Evolutionary conservation across 2,888 invertebrate species (phyloP).

Genomic region (Dryobotodes eremita): DNA sequence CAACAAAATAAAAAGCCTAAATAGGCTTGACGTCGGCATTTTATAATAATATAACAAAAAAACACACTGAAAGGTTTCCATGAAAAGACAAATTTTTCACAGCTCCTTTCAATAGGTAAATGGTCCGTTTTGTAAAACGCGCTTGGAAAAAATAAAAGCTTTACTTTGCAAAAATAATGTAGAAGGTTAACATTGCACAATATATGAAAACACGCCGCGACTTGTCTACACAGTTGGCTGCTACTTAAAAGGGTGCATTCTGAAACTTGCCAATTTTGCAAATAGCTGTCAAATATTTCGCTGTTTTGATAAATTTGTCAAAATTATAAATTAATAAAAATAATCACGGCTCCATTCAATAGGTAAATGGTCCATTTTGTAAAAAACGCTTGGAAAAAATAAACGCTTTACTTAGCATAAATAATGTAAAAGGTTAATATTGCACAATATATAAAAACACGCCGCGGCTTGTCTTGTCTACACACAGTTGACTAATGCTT

Average conservation of each 20-base stretch:
- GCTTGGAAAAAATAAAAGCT: slow-evolving; percentile 65
- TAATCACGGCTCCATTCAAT: slow-evolving; percentile 62
- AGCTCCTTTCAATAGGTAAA: slow-evolving; percentile 61
- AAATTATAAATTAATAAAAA: slow-evolving; percentile 35
- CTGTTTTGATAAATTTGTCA: no score
- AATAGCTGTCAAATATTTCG: no score
- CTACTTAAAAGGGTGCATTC: no score
- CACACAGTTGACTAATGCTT: not conserved
- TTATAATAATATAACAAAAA: slow-evolving; percentile 56
- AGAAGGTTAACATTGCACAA: slow-evolving; percentile 8
- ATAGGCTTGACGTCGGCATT: slow-evolving; percentile 52
- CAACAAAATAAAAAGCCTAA: slow-evolving; percentile 22
- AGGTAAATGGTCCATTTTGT: slow-evolving; percentile 58
- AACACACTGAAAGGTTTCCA: slow-evolving; percentile 50
- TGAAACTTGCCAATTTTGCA: no score
- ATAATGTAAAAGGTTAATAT: slow-evolving; percentile 6
- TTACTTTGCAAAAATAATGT: slow-evolving; percentile 5
- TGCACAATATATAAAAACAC: not conserved
- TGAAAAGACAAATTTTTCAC: slow-evolving; percentile 68
- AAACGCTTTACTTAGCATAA: slow-evolving; percentile 55
- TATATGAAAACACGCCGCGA: not conserved
- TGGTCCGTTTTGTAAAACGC: slow-evolving; percentile 58
- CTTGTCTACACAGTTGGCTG: not conserved
- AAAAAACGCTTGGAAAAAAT: slow-evolving; percentile 60
- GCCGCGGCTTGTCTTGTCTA: not conserved